phyloP scores from a whole-genome alignment of 2,113 vertebrate genomes.

The Platichthys flesus region DNA sequence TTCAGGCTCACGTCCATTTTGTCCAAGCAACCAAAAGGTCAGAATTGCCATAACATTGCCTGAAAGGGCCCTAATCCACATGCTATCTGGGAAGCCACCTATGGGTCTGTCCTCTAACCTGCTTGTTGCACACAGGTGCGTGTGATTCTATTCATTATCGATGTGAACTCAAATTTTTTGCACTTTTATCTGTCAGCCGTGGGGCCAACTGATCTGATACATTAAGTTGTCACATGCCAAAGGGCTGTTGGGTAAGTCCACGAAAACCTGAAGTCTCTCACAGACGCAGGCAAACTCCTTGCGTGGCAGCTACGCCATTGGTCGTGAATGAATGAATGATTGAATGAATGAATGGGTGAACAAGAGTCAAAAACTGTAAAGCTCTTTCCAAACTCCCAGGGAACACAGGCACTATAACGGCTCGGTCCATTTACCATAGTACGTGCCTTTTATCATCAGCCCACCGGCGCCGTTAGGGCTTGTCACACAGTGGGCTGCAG shows the following conservation, averaged over 20 bases:
- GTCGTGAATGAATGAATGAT: not conserved
- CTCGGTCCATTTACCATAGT: not conserved
- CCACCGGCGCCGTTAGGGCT: slow-evolving; percentile 11
- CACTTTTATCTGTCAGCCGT: no score
- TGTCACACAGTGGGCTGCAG: slow-evolving; percentile 37
- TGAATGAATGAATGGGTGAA: not conserved
- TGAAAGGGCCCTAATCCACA: no score
- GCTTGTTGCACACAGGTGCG: no score
- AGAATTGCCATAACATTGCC: no score
- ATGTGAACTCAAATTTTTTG: no score
- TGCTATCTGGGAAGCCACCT: no score
- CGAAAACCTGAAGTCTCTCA: not conserved
- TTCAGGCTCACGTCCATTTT: no score
- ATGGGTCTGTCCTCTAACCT: no score
- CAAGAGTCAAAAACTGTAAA: not conserved
- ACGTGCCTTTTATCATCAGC: slow-evolving; percentile 12
- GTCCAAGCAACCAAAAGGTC: no score
- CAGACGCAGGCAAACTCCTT: not conserved
- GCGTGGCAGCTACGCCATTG: not conserved
- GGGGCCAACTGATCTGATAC: not conserved
- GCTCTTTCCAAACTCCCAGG: not conserved
- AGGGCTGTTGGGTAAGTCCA: not conserved
- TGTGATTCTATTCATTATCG: no score
- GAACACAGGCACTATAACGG: not conserved
- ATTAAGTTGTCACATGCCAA: not conserved